Percentiles rank a stretch among this genome's conserved stretches.
Evolutionary conservation across 37 sponge, comb jelly and placozoan species (phyloP).

Genomic region (Beroe forskalii): DNA sequence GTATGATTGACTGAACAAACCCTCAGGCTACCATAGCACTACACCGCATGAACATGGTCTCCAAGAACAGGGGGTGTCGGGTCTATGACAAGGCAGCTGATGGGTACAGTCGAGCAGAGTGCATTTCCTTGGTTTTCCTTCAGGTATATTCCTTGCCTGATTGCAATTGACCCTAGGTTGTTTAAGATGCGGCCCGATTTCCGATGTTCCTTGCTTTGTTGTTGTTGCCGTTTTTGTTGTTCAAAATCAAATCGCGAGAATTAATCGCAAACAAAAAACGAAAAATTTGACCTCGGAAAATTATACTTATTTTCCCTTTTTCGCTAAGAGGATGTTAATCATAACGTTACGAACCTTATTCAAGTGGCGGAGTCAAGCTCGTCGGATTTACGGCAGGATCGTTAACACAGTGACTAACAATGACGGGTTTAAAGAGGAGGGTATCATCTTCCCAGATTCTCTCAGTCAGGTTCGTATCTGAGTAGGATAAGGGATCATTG

Average conservation of each 20-base stretch:
- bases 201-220: not conserved
- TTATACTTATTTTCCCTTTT: too few relatives aligned
- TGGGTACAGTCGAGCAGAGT: slow-evolving; percentile 62
- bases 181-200: too few relatives aligned
- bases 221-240: not conserved
- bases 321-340: not conserved
- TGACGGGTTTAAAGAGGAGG: slow-evolving; percentile 61
- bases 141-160: slow-evolving; percentile 34
- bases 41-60: slow-evolving; percentile 65
- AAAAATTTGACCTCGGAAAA: too few relatives aligned
- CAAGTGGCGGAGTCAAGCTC: slow-evolving; percentile 58
- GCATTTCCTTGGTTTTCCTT: slow-evolving; percentile 35
- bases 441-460: slow-evolving; percentile 53
- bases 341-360: not conserved
- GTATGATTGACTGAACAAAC: too few relatives aligned
- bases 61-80: slow-evolving; percentile 41
- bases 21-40: slow-evolving; percentile 50
- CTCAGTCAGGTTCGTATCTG: slow-evolving; percentile 26
- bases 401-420: slow-evolving; percentile 59
- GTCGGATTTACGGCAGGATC: slow-evolving; percentile 46
- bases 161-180: too few relatives aligned
- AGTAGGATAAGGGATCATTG: too few relatives aligned
- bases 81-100: slow-evolving; percentile 65
- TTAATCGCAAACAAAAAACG: too few relatives aligned
- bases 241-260: too few relatives aligned